Evolutionary conservation across 1,140 invertebrate species (phyloP), one percentile per base, ranked within the genome.

Genomic region (Drosophila santomea): DNA sequence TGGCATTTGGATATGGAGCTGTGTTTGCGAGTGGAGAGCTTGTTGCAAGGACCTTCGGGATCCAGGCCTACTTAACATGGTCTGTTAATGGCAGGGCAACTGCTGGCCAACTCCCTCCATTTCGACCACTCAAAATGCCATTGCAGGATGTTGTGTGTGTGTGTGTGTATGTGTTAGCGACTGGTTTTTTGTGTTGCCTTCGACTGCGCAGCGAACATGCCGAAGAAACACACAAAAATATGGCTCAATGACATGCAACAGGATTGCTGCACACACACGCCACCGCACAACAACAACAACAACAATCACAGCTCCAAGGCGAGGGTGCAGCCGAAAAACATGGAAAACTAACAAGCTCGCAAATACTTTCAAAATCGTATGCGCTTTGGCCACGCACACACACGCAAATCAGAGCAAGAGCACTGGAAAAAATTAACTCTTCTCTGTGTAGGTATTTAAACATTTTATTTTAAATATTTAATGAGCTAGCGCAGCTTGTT

Each of bases 191-290:
- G 59, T 51, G 57, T 45, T 47, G 64, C 41, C 48, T 73, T 63
- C 43, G 63, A 54, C 59, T 56, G 66, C 63, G 66, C 68, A 83
- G 60, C 72, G 56, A 83, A 72, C 76, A 80, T 78, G 78, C 68
- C 73, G 71, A 80, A 78, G 57, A 72, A 77, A 66, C 17, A 78
- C 73, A 89, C 60, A 69, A 80, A 89, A 89, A 89, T 89, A 89
- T 89, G 80, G 85, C 84, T 71, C 80, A 84, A 84, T 89, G 81
- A 76, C 84, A 89, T 89, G 84, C 84, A 89, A 89, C 84, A 89
- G 84, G 80, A 89, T 76, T 73, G 75, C 56, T 36, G 32, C 60
- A 60, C 58, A 59, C 64, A 48, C 57, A 74, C 57, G 55, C 38
- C 52, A 81, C 61, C n/a, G 15, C 52, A 82, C 64, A 74, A 43